Conservation (phyloP, 2,797 vertebrate species). For the Anguilla marmorata region DNA sequence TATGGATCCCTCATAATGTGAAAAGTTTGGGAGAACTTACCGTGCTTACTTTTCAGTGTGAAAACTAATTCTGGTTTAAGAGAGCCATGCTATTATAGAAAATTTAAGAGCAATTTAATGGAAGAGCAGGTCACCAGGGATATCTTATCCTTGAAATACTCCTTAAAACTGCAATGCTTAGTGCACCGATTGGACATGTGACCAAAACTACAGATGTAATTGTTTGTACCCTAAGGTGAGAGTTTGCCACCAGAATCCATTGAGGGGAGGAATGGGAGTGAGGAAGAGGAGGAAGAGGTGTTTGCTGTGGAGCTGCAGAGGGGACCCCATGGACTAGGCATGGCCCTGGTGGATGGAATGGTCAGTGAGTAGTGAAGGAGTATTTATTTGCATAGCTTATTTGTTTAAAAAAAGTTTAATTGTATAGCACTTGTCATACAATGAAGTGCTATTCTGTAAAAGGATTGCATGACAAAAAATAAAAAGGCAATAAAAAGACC, state of each 20-base stretch:
- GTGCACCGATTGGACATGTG: background rate
- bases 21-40: background rate
- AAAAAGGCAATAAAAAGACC: background rate
- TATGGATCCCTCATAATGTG: background rate
- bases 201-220: background rate
- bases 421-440: background rate
- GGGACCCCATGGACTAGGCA: constrained; percentile 66
- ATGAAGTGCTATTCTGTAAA: background rate
- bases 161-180: background rate
- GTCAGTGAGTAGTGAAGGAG: constrained; percentile 55
- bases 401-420: background rate
- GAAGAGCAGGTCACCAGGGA: background rate
- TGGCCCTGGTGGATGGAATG: constrained; percentile 71
- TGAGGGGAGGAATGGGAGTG: constrained; percentile 37
- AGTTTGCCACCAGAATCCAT: background rate
- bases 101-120: background rate
- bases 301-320: constrained; percentile 74
- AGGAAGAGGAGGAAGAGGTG: constrained; percentile 61
- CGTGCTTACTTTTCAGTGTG: background rate
- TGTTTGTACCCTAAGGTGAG: constrained; percentile 27
- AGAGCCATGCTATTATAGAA: background rate
- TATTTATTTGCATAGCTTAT: too few species aligned
- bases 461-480: background rate
- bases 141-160: background rate
- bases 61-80: background rate